Evolutionary conservation across 1,140 invertebrate species (phyloP), one percentile per base, ranked within the genome.

Genomic region (Hylaeus anthracinus): DNA sequence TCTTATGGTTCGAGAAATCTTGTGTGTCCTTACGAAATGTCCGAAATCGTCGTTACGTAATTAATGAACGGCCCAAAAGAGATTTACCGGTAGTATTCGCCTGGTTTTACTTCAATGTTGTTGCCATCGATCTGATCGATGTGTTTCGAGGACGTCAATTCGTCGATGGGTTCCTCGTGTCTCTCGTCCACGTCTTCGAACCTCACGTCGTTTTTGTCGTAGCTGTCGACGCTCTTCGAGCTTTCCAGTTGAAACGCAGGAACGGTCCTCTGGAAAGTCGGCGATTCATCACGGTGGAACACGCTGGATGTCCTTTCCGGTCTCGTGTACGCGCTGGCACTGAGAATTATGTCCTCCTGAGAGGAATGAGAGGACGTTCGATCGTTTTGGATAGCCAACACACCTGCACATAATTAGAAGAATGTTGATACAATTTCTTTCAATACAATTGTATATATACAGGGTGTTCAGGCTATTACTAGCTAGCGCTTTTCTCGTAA

Each of bases 41-140:
- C 3, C n/a, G 41, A 45, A 58, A 10, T 9, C 5, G 63, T 60
- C 51, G 41, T 26, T 26, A 26, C 26, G 26, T 26, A 26, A 26
- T 26, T 26, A 26, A 26, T 0, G 26, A 26, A 26, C 26, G 26
- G 26, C 26, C 26, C 26, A 26, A 26, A 26, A 26, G 26, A 26
- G 26, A 45, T 85, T 85, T 84, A 93, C 92, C 87, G 87, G 73
- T 89, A 92, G 80, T 93, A 93, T 64, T 93, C 90, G 5, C 88
- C 91, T 0, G 92, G 83, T 69, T 90, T 93, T 1, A 91, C 89
- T 85, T 93, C 93, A 71, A 93, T 93, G 67, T 93, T 92, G 58
- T 93, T 93, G 10, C 88, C 92, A 55, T 93, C 89, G 39, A 93
- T 90, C 1, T 92, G 89, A 43, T 92, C 90, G 0, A 93, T 69